phyloP scores from a whole-genome alignment of 2,113 vertebrate species.

The Melanostigma gelatinosum region DNA sequence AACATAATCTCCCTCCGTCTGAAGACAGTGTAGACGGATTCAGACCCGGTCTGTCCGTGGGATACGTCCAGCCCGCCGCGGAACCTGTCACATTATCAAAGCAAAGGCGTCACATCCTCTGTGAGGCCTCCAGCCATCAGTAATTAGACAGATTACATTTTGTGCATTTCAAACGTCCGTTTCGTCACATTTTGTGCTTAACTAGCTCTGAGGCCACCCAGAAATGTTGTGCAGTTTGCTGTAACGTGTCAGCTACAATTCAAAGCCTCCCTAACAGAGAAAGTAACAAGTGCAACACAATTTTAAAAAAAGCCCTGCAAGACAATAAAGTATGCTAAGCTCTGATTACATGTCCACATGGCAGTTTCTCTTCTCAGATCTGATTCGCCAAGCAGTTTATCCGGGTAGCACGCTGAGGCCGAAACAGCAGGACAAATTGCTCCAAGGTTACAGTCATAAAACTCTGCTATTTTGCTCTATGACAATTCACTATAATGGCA shows the following conservation, averaged over 20 bases:
- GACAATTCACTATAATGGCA: background rate
- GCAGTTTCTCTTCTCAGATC: slow-evolving; percentile 43
- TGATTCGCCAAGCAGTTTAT: slow-evolving; percentile 53
- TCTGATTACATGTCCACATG: slow-evolving; percentile 31
- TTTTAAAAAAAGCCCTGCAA: slow-evolving; percentile 18
- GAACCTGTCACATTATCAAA: slow-evolving; percentile 83
- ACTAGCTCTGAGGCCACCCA: background rate
- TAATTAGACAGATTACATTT: background rate
- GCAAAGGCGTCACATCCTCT: slow-evolving; percentile 8
- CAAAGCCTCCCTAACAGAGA: background rate
- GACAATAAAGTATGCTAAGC: slow-evolving; percentile 31
- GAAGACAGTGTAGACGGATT: slow-evolving; percentile 93
- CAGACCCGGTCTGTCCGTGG: slow-evolving; percentile 93
- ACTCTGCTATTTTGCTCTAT: slow-evolving; percentile 10
- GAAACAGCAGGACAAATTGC: slow-evolving; percentile 45
- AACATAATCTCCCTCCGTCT: slow-evolving; percentile 97
- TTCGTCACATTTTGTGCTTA: background rate
- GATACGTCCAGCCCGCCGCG: slow-evolving; percentile 95
- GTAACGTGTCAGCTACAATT: background rate
- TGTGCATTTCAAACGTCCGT: background rate
- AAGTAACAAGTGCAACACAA: background rate
- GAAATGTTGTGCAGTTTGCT: background rate
- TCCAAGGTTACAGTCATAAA: slow-evolving; percentile 47
- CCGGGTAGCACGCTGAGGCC: slow-evolving; percentile 13
- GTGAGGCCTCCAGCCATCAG: background rate